Base-by-base conservation (phyloP, 2,113 vertebrate species). In the Crypturellus undulatus region DNA sequence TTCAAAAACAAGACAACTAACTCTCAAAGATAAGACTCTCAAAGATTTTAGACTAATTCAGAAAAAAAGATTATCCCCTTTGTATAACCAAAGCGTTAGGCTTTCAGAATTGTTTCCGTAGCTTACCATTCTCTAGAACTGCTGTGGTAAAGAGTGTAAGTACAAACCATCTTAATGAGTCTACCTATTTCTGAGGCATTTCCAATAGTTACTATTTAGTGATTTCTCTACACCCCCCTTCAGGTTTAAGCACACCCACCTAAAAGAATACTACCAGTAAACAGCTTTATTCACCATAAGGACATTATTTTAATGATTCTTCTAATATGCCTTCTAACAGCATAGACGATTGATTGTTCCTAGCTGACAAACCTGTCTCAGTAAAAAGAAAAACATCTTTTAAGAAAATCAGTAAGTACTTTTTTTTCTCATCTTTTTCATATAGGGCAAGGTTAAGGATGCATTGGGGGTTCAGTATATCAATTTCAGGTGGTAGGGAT, bases 1-100 rank as follows among this genome's bases (percentile, higher is more conserved):
- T 65, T 10, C 9, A 72, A 42, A 92, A 76, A 64, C 5, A 5
- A 42, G 45, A 13, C 5, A 38, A 21, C 38, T 6, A 81, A 63
- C 16, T 47, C n/a, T n/a, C n/a, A n/a, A n/a, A n/a, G 13, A 9
- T 20, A 42, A 65, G 3, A 1, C 47, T 64, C 14, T 52, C 43
- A 17, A 84, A 59, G 6, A 10, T 84, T 82, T 84, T 69, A 28
- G 9, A 11, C 2, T 72, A 36, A 30, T 49, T 9, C 8, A 11
- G 5, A 40, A 60, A 65, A 65, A 24, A 6, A 45, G 34, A 79
- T 15, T 28, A 49, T n/a, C 0, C 1, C 2, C 1, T 1, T 42
- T 49, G 4, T 22, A 19, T 19, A 71, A 51, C 26, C 34, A 59
- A 73, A 73, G 5, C 15, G 2, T 10, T 52, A 12, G 24, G 19